These are phyloP conservation scores for Drosophila quadrilineata DNA, from an alignment of 1,140 invertebrate genomes.

Conservation along the genomic window DNA sequence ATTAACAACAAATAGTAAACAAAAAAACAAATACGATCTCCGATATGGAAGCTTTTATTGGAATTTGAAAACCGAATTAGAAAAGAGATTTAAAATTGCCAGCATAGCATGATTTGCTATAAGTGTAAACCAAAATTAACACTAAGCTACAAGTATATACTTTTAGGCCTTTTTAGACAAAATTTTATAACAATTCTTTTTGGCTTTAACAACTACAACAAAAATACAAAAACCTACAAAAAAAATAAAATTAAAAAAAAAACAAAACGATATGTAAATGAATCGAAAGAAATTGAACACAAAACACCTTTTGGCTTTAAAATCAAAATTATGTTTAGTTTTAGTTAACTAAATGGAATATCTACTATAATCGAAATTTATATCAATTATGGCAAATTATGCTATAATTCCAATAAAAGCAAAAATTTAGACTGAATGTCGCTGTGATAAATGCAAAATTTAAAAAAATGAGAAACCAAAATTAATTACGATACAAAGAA, in stretches of 20 bases:
- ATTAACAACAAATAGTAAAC: slow-evolving; percentile 29
- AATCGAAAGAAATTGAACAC: slow-evolving; percentile 27
- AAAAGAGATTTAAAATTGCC: too few relatives aligned
- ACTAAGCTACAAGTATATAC: slow-evolving; percentile 62
- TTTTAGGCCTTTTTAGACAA: slow-evolving; percentile 77
- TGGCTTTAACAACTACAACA: too few relatives aligned
- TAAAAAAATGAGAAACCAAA: slow-evolving; percentile 49
- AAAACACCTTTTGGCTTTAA: slow-evolving; percentile 75
- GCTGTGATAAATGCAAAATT: slow-evolving; percentile 79
- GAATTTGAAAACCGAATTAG: slow-evolving; percentile 70
- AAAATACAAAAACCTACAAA: too few relatives aligned
- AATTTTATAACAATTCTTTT: slow-evolving; percentile 71
- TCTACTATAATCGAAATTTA: slow-evolving; percentile 57
- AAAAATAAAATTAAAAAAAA: slow-evolving; percentile 30
- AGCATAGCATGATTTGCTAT: slow-evolving; percentile 75
- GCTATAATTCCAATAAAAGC: slow-evolving; percentile 81
- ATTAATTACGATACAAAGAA: slow-evolving; percentile 30
- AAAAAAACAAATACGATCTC: slow-evolving; percentile 50
- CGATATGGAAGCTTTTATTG: slow-evolving; percentile 72
- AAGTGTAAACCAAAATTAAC: slow-evolving; percentile 43
- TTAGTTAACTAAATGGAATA: slow-evolving; percentile 62
- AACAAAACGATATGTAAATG: slow-evolving; percentile 13
- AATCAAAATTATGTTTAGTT: slow-evolving; percentile 75
- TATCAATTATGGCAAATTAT: slow-evolving; percentile 75
- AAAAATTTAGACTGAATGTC: slow-evolving; percentile 81